Evolutionary conservation across 2,113 vertebrate species (phyloP).

Genomic region (Gobiocypris rarus): DNA sequence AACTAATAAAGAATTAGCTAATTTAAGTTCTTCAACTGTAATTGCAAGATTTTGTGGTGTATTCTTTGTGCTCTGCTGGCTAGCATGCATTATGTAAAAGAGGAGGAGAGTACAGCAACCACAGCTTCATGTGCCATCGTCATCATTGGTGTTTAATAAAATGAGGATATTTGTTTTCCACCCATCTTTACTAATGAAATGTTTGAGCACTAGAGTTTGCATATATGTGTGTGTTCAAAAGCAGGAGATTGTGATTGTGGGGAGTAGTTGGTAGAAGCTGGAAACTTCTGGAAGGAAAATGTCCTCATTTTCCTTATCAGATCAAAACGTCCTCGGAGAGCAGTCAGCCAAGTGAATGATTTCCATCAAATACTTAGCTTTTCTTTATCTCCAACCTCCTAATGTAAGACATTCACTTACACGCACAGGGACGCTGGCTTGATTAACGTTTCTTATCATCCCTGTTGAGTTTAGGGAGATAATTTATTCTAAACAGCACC

Average conservation of each 20-base stretch:
- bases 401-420: conserved; percentile 20
- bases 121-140: neutral
- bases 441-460: conserved; percentile 15
- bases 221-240: too few species aligned
- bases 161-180: conserved; percentile 5
- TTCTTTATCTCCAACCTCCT: conserved; percentile 21
- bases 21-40: neutral
- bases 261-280: neutral
- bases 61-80: neutral
- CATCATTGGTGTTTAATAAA: neutral
- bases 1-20: neutral
- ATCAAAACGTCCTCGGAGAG: neutral
- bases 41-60: neutral
- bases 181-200: neutral
- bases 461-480: conserved; percentile 5
- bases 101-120: neutral
- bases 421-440: neutral
- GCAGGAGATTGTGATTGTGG: neutral
- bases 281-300: conserved; percentile 2
- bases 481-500: conserved; percentile 16
- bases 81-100: neutral
- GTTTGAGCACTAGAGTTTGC: neutral
- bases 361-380: conserved; percentile 12
- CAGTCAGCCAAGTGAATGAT: conserved; percentile 19
- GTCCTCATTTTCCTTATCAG: conserved; percentile 17